These are phyloP conservation scores for Tinea pellionella DNA, from an alignment of 2,888 invertebrate genomes.

Conservation along the genomic window DNA sequence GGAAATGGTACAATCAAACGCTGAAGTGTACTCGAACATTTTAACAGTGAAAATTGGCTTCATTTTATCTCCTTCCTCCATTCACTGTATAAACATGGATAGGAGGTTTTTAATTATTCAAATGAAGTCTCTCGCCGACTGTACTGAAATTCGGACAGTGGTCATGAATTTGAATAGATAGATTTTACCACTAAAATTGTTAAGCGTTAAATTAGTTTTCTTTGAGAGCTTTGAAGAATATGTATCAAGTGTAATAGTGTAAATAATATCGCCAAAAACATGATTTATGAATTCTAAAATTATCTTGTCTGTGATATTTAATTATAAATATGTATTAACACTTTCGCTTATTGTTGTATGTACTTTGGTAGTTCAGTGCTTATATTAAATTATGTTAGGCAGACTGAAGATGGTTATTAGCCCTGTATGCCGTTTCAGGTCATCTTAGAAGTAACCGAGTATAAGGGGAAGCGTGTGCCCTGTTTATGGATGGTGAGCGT, in stretches of 20 bases:
- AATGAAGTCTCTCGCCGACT: neutral
- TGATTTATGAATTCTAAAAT: too few relatives aligned
- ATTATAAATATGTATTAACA: too few relatives aligned
- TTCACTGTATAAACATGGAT: slow-evolving; percentile 7
- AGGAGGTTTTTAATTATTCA: slow-evolving; percentile 6
- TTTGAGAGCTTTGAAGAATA: neutral
- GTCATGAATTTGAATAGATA: neutral
- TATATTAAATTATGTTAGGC: too few relatives aligned
- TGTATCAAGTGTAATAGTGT: neutral
- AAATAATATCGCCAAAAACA: too few relatives aligned
- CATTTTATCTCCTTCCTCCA: neutral
- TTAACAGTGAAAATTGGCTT: neutral
- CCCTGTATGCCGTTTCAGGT: too few relatives aligned
- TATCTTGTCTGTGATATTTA: too few relatives aligned
- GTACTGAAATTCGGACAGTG: neutral
- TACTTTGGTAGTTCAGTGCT: too few relatives aligned
- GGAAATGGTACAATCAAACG: neutral
- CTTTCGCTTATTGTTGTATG: too few relatives aligned
- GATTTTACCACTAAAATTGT: neutral
- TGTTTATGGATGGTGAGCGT: too few relatives aligned
- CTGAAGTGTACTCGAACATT: neutral
- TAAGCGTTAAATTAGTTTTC: neutral
- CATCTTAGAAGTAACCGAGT: too few relatives aligned
- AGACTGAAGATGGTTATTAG: too few relatives aligned
- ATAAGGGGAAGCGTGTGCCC: too few relatives aligned